phyloP scores from a whole-genome alignment of 2,888 invertebrate species.

The Argyra leucocephala region DNA sequence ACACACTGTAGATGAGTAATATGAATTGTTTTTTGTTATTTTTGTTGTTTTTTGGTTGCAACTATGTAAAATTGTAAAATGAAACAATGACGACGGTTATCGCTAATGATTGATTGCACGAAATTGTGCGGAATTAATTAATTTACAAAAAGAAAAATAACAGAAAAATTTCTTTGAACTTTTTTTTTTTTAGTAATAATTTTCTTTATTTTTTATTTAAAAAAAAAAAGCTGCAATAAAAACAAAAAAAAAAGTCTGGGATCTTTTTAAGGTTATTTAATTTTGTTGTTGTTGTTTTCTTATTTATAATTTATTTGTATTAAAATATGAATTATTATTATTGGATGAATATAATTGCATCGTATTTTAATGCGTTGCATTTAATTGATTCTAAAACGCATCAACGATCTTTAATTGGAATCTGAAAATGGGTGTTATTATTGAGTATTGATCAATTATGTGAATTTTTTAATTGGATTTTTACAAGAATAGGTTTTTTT shows the following conservation, averaged over 20 bases:
- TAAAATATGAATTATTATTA: neutral
- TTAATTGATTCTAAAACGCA: neutral
- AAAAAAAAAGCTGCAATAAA: no score
- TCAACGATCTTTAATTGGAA: neutral
- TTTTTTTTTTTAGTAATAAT: neutral
- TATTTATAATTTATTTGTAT: neutral
- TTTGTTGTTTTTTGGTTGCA: no score
- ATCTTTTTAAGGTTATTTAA: neutral
- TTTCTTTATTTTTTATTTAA: no score
- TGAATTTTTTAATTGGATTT: neutral
- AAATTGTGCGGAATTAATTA: constrained; percentile 3
- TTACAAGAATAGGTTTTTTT: neutral
- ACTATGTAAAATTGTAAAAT: no score
- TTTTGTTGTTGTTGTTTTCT: neutral
- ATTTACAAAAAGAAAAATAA: no score
- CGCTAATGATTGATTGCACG: constrained; percentile 4
- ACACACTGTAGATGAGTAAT: no score
- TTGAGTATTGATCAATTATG: neutral
- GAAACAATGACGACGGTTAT: no score
- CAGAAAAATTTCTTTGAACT: neutral
- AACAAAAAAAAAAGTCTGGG: neutral
- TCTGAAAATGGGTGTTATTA: neutral
- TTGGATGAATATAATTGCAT: neutral
- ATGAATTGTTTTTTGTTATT: no score
- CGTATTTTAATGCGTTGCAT: neutral